Conservation (phyloP, 2,888 invertebrate species). For the Papilio gigon region DNA sequence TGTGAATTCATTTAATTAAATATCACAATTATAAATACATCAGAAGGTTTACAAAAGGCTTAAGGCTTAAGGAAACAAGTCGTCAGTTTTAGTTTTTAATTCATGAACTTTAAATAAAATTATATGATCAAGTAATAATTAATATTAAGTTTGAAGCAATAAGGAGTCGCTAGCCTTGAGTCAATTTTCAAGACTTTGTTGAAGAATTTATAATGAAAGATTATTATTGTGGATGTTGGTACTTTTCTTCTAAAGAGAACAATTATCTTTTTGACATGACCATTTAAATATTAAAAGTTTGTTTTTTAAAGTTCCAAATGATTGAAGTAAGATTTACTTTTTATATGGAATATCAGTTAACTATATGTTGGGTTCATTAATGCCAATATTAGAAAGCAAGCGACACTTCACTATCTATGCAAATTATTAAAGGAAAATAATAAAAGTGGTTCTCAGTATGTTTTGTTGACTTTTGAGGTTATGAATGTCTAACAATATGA, state of each 20-base stretch:
- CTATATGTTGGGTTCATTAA: background rate
- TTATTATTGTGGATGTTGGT: background rate
- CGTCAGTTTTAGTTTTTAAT: background rate
- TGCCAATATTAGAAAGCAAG: background rate
- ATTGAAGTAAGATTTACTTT: background rate
- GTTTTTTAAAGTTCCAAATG: background rate
- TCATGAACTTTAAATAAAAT: background rate
- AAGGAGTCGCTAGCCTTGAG: background rate
- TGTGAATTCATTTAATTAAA: background rate
- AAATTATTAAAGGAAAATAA: background rate
- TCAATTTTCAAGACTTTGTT: constrained; percentile 1
- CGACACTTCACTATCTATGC: constrained; percentile 12
- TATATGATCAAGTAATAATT: constrained; percentile 16
- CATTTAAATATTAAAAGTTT: background rate
- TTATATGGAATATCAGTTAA: background rate
- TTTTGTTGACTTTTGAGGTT: constrained; percentile 58
- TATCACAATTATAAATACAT: background rate
- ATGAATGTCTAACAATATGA: constrained; percentile 56
- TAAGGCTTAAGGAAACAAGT: background rate
- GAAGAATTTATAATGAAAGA: background rate
- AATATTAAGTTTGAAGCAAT: constrained; percentile 21
- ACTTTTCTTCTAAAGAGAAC: no score
- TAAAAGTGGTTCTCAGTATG: background rate
- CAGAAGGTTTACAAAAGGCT: background rate
- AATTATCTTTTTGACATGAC: background rate